Conservation (phyloP, 2,888 invertebrate species). For the Megastigmus dorsalis region DNA sequence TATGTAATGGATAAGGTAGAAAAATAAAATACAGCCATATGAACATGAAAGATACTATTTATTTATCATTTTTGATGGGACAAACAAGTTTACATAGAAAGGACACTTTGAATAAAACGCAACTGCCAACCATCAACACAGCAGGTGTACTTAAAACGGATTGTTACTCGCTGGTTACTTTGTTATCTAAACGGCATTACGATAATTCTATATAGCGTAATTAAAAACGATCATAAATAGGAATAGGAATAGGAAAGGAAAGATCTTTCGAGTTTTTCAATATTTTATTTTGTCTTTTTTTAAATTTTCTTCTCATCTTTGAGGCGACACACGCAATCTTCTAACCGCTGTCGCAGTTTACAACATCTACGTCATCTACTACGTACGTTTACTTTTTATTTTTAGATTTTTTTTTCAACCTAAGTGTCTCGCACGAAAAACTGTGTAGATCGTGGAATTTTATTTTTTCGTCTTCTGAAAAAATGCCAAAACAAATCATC, state of each 20-base stretch:
- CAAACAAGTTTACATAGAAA: slow-evolving; percentile 73
- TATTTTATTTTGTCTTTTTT: not conserved
- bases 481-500: slow-evolving; percentile 42
- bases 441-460: slow-evolving; percentile 8
- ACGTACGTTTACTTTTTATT: slow-evolving; percentile 23
- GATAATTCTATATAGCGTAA: slow-evolving; percentile 57
- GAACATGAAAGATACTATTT: slow-evolving; percentile 72
- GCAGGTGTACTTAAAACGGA: slow-evolving; percentile 64
- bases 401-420: not conserved
- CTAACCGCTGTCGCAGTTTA: slow-evolving; percentile 34
- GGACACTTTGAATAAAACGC: slow-evolving; percentile 73
- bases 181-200: slow-evolving; percentile 53
- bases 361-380: slow-evolving; percentile 35
- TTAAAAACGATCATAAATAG: slow-evolving; percentile 58
- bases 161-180: slow-evolving; percentile 57
- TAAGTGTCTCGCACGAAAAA: slow-evolving; percentile 32
- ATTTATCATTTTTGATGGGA: slow-evolving; percentile 68
- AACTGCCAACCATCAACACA: slow-evolving; percentile 66
- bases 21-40: slow-evolving; percentile 18
- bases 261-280: slow-evolving; percentile 42
- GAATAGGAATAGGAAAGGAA: slow-evolving; percentile 55
- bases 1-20: no score
- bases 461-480: slow-evolving; percentile 25
- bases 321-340: slow-evolving; percentile 23
- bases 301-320: slow-evolving; percentile 4